These are phyloP conservation scores for Lasioglossum lativentre DNA, from an alignment of 2,888 invertebrate species.

Conservation along the genomic window DNA sequence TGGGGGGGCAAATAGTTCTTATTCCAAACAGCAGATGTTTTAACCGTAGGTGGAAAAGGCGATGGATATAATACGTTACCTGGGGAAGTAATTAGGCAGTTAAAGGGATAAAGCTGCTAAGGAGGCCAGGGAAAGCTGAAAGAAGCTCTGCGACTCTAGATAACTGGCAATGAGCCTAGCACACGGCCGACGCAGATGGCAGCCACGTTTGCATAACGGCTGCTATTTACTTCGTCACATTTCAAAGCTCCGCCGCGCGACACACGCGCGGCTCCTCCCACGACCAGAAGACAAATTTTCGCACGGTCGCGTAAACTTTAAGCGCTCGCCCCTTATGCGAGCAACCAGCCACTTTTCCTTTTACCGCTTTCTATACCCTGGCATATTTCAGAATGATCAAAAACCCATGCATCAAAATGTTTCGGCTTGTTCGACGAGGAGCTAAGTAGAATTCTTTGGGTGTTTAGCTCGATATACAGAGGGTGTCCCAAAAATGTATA, in stretches of 20 bases:
- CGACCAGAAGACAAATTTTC: slow-evolving; percentile 4
- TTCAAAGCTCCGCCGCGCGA: background rate
- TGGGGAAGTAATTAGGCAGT: slow-evolving; percentile 4
- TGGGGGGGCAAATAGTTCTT: slow-evolving; percentile 1
- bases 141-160: slow-evolving; percentile 9
- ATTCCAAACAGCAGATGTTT: slow-evolving; percentile 3
- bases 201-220: slow-evolving; percentile 2
- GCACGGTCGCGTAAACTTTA: background rate
- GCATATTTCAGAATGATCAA: slow-evolving; percentile 3
- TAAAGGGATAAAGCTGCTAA: background rate
- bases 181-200: background rate
- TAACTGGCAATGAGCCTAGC: slow-evolving; percentile 8
- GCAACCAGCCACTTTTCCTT: slow-evolving; percentile 5
- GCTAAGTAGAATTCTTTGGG: background rate
- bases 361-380: background rate
- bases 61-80: background rate
- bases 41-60: slow-evolving; percentile 12
- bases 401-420: background rate
- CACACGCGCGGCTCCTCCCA: background rate
- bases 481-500: too few species aligned
- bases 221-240: slow-evolving; percentile 15
- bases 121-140: background rate
- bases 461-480: background rate
- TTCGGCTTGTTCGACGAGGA: background rate
- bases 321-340: background rate